Conservation (phyloP, 1,140 invertebrate genomes). For the Atta colombica region DNA sequence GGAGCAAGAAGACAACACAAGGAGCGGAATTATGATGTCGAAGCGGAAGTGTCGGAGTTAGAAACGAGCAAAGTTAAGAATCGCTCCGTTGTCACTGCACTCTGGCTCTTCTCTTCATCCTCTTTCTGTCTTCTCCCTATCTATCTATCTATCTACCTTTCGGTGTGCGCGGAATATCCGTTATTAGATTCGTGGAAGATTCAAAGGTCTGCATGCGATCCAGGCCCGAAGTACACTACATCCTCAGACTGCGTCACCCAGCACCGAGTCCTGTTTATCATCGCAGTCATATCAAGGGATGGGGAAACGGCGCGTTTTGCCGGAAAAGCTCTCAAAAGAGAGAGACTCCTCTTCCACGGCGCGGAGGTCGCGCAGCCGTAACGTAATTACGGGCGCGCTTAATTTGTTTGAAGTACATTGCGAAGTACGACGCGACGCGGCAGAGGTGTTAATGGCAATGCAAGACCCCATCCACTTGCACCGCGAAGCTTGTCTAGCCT, state of each 20-base stretch:
- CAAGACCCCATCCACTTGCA: conserved; percentile 73
- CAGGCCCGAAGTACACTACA: conserved; percentile 4
- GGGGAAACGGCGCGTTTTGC: conserved; percentile 58
- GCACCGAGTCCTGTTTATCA: conserved; percentile 80
- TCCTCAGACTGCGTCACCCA: conserved; percentile 36
- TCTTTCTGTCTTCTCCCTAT: conserved; percentile 28
- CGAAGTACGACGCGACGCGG: conserved; percentile 71
- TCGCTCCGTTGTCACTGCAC: background rate
- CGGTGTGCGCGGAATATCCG: conserved; percentile 32
- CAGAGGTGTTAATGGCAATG: conserved; percentile 84
- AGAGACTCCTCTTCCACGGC: conserved; percentile 70
- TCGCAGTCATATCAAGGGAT: conserved; percentile 79
- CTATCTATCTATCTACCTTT: conserved; percentile 59
- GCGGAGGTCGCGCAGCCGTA: conserved; percentile 79
- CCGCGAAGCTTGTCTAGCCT: conserved; percentile 71
- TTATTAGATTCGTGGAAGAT: conserved; percentile 56
- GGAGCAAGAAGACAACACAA: conserved; percentile 1
- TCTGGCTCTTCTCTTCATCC: background rate
- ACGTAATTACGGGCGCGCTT: conserved; percentile 84
- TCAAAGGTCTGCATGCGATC: conserved; percentile 46
- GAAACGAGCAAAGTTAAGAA: conserved; percentile 56
- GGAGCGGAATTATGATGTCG: conserved; percentile 5
- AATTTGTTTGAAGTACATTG: conserved; percentile 85
- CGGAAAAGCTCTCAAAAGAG: conserved; percentile 77
- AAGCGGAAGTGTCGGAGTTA: conserved; percentile 32